Base-by-base conservation (phyloP, 2,797 vertebrate species). In the Enteromius unitaeniatus region DNA sequence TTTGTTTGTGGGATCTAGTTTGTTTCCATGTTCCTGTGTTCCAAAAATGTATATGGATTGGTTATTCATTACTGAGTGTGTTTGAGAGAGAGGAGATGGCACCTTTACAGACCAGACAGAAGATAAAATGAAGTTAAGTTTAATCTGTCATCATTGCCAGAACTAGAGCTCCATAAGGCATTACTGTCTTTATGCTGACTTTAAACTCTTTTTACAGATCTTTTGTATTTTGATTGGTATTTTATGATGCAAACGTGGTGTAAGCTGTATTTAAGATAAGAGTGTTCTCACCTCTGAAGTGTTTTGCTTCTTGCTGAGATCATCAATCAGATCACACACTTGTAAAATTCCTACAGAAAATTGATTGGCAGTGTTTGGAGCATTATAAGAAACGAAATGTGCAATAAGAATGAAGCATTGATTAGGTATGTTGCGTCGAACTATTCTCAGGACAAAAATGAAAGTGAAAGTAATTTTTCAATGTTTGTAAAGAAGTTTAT, bases 311-410 rank as follows among this genome's bases (percentile, higher is more conserved):
- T 19, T 10, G 3, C 4, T 28, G 14, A 42, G 4, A 1, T 4
- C 13, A 47, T 5, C 5, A 37, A 9, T 40, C 23, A 21, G 26
- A 55, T 40, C 23, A 8, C 4, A 11, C 28, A 14, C 19, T 26
- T 65, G 37, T 65, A 83, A 81, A n/a, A 42, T 62, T 68, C 26
- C 85, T 86, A 68, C 11, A 21, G 42, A 86, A 83, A 13, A 77
- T 31, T 31, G 4, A 68, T 45, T 19, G 13, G 1, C 11, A 5
- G 28, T 67, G 42, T 19, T 11, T 2, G 6, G 21, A 9, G 11
- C 6, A 17, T 60, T 49, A 37, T n/a, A 67, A 65, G 4, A 51
- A 40, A n/a, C 21, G 11, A 40, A 53, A 53, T 42, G 19, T 34
- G n/a, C 69, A 65, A 40, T 40, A 65, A 14, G 15, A 51, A 26